These are phyloP conservation scores for Phymatocera aterrima DNA, from an alignment of 2,888 invertebrate species.

Conservation along the genomic window DNA sequence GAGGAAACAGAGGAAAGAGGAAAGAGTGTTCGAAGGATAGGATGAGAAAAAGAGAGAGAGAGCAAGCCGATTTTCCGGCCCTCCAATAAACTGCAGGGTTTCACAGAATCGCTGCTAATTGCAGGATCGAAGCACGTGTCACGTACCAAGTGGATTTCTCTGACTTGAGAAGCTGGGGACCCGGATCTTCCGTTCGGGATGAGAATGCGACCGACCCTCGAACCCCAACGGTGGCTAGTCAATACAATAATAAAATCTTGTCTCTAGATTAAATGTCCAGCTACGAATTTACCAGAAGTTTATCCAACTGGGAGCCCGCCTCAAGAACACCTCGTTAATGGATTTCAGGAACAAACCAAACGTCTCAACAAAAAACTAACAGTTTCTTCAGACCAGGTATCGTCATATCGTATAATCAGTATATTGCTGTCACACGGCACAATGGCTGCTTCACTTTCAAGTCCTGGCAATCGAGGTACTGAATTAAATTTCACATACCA, in stretches of 20 bases:
- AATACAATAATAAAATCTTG: slow-evolving; percentile 25
- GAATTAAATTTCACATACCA: no score
- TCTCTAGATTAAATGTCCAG: background rate
- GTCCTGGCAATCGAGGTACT: no score
- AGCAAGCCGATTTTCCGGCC: slow-evolving; percentile 8
- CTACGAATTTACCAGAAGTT: background rate
- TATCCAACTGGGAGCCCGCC: background rate
- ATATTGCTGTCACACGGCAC: no score
- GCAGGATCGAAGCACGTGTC: slow-evolving; percentile 28
- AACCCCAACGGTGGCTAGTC: background rate
- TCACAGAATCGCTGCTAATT: slow-evolving; percentile 35
- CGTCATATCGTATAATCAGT: no score
- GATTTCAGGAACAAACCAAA: background rate
- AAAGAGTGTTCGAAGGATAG: background rate
- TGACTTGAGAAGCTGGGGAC: slow-evolving; percentile 4
- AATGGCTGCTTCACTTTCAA: no score
- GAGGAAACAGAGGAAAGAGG: background rate
- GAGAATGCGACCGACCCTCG: background rate
- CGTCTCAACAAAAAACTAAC: no score
- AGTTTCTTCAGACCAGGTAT: no score
- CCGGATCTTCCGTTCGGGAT: background rate
- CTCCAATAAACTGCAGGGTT: slow-evolving; percentile 22
- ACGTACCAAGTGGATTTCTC: slow-evolving; percentile 17
- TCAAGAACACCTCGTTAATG: background rate
- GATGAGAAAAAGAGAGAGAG: background rate